phyloP scores from a whole-genome alignment of 2,797 vertebrate genomes.

The Trachurus trachurus region DNA sequence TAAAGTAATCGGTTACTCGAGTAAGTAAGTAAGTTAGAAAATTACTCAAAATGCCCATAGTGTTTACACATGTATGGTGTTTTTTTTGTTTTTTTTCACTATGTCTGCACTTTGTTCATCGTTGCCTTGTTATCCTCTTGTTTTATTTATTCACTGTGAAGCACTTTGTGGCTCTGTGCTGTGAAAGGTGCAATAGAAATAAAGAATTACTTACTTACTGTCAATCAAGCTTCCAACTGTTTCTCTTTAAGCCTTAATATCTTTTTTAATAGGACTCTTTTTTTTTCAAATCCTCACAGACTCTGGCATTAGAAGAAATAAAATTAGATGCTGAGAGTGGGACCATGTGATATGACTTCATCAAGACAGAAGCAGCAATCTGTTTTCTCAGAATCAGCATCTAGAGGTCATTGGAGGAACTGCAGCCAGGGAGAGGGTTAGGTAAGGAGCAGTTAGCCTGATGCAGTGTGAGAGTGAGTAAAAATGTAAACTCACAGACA shows the following conservation, averaged over 20 bases:
- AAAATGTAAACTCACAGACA: background rate
- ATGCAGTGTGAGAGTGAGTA: background rate
- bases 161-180: too few species aligned
- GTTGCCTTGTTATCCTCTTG: too few species aligned
- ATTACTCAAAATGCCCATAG: too few species aligned
- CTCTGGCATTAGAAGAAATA: background rate
- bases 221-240: background rate
- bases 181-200: too few species aligned
- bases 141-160: too few species aligned
- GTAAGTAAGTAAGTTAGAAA: too few species aligned
- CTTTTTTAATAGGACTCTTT: background rate
- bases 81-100: too few species aligned
- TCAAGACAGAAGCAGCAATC: background rate
- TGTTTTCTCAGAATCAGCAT: background rate
- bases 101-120: too few species aligned
- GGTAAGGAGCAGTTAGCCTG: background rate
- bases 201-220: background rate
- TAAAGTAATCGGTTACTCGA: too few species aligned
- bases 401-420: constrained; percentile 26
- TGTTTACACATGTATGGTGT: too few species aligned
- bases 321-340: background rate
- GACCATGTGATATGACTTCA: background rate
- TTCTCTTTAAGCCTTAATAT: background rate
- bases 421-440: background rate
- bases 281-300: background rate